Percentiles rank a stretch among this genome's conserved stretches.
These are phyloP conservation scores for Ophraella communa DNA, from an alignment of 2,888 invertebrate species.

Conservation along the genomic window DNA sequence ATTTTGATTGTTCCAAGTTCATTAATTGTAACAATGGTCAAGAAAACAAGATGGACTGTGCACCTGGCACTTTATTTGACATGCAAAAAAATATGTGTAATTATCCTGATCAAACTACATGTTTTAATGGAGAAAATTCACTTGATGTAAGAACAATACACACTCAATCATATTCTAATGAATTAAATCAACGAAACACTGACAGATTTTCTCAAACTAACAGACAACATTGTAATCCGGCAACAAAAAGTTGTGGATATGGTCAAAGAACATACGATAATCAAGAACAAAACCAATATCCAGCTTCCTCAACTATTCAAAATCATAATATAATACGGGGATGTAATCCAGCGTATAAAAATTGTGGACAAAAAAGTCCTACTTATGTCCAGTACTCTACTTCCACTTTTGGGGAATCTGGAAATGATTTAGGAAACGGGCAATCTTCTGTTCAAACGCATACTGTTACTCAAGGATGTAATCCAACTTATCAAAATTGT, in stretches of 20 bases:
- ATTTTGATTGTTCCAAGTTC: slow-evolving; percentile 68
- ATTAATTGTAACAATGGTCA: slow-evolving; percentile 67
- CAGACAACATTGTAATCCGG: slow-evolving; percentile 6
- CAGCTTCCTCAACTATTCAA: no score
- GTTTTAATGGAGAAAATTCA: slow-evolving; percentile 51
- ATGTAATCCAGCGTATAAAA: no score
- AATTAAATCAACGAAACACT: slow-evolving; percentile 13
- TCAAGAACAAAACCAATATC: background rate
- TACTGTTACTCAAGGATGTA: slow-evolving; percentile 17
- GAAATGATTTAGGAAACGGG: background rate
- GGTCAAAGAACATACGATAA: no score
- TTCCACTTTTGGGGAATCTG: background rate
- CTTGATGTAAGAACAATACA: slow-evolving; percentile 8
- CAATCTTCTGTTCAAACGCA: background rate
- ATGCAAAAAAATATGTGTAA: slow-evolving; percentile 63
- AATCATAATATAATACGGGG: no score
- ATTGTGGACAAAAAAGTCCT: no score
- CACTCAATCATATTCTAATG: slow-evolving; percentile 20
- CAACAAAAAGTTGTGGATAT: slow-evolving; percentile 13
- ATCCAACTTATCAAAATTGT: slow-evolving; percentile 31
- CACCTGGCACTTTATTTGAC: slow-evolving; percentile 62
- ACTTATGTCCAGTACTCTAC: no score
- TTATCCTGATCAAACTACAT: slow-evolving; percentile 60
- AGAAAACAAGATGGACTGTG: slow-evolving; percentile 65
- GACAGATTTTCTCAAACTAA: background rate